Evolutionary conservation across 2,113 vertebrate species (phyloP), one percentile per base, ranked within the genome.

Genomic region (Capreolus pygargus): DNA sequence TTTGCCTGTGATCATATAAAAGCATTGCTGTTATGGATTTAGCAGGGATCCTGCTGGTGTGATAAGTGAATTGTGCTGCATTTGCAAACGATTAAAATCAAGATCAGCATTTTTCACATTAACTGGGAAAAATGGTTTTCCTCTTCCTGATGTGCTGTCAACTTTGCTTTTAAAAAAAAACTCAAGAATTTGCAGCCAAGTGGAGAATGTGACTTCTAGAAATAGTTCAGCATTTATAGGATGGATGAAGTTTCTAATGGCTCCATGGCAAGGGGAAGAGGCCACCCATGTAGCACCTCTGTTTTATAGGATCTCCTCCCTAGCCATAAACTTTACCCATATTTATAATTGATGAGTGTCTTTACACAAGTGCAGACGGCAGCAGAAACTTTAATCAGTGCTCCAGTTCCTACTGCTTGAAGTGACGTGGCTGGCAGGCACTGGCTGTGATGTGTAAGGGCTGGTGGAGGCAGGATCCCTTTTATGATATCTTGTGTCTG

Each of bases 91-190:
- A 98, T 98, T 98, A 98, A 98, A 97, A 97, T 98, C 91, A 88
- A 98, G 97, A 97, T 98, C 97, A 98, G 98, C 98, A 82, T 96
- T 98, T 98, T 98, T 98, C 98, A 98, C 98, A 98, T 98, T 98
- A 98, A 98, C 97, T 92, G 83, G 96, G 97, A 97, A 98, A 97
- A 98, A 96, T 55, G 94, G 70, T 91, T 94, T 98, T 94, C 85
- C 54, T 33, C 2, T 96, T 95, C 93, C 97, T 89, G 60, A 54
- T 95, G 95, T 67, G 86, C 97, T 98, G 90, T 98, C 98, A 98
- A 60, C 89, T 98, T 98, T 97, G 95, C 95, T 98, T 97, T 91
- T 94, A 91, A 95, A 67, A 67, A 79, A 14, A 21, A 13, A 36
- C 97, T 17, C 1, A 96, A 97, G 94, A 83, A 81, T 92, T 96